A percentile compares a stretch with the other conserved stretches of the same genome.
Evolutionary conservation across 2,888 invertebrate species (phyloP).

Genomic region (Cantharis lateralis): DNA sequence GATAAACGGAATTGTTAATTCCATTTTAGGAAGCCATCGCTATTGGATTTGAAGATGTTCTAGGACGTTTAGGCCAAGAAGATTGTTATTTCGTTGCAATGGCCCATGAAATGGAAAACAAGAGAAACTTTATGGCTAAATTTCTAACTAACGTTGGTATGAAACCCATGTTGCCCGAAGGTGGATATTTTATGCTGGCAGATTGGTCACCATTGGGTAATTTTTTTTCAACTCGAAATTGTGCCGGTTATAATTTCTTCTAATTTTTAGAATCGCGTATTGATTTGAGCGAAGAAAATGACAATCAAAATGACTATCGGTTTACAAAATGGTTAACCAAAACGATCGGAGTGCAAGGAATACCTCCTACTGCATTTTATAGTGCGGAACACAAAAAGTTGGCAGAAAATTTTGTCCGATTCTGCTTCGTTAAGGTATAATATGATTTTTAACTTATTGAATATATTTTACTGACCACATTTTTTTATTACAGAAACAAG

Average conservation of each 20-base stretch:
- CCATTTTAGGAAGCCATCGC: constrained; percentile 88
- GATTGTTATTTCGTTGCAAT: constrained; percentile 85
- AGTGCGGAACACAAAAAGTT: constrained; percentile 75
- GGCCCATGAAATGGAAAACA: constrained; percentile 72
- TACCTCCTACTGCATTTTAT: constrained; percentile 95
- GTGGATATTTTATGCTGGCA: constrained; percentile 96
- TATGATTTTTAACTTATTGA: constrained; percentile 1
- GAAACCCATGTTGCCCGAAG: constrained; percentile 90
- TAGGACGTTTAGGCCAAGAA: constrained; percentile 67
- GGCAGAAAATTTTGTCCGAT: constrained; percentile 85
- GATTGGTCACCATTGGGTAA: constrained; percentile 81
- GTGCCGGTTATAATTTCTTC: background rate
- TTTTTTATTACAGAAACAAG: constrained; percentile 69
- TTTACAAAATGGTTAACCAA: constrained; percentile 97
- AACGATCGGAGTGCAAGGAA: constrained; percentile 88
- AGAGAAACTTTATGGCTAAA: constrained; percentile 79
- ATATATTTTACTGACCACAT: background rate
- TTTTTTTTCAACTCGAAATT: background rate
- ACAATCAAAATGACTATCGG: constrained; percentile 80
- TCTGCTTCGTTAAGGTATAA: constrained; percentile 91
- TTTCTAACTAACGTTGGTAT: constrained; percentile 80
- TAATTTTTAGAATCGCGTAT: constrained; percentile 64
- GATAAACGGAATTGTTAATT: background rate
- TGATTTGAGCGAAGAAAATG: constrained; percentile 70
- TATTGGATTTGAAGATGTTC: constrained; percentile 83